A percentile compares a stretch with the other conserved stretches of the same genome.
Evolutionary conservation across 2,797 vertebrate genomes (phyloP).

Genomic region (Halcyon smyrnensis): DNA sequence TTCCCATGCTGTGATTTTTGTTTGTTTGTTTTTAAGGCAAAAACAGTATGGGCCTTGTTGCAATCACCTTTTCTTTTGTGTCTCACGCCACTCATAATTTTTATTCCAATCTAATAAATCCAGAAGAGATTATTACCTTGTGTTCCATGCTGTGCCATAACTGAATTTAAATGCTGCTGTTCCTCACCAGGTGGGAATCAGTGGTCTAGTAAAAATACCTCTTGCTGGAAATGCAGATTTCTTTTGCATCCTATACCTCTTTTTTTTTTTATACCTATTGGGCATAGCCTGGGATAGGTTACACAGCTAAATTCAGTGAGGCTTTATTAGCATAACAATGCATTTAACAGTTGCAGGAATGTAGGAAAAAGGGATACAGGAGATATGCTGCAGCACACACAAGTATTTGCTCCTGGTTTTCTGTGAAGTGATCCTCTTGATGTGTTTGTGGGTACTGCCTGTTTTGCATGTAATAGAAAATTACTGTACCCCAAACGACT

Average conservation of each 20-base stretch:
- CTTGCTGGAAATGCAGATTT: background rate
- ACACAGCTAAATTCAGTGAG: background rate
- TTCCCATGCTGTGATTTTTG: background rate
- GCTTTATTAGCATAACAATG: background rate
- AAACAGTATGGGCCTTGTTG: background rate
- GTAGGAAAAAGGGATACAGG: background rate
- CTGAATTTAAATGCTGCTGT: background rate
- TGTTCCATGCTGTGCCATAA: background rate
- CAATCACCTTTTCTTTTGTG: background rate
- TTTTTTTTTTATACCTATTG: background rate
- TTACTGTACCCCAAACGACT: background rate
- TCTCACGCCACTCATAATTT: background rate
- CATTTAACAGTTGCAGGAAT: background rate
- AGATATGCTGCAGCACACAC: background rate
- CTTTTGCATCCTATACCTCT: background rate
- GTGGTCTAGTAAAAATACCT: background rate
- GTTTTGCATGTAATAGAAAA: background rate
- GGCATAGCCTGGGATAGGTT: background rate
- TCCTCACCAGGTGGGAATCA: background rate
- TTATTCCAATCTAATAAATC: conserved; percentile 12
- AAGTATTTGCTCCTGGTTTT: background rate
- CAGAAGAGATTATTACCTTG: conserved; percentile 9
- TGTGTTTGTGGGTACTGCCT: background rate
- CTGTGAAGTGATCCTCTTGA: background rate
- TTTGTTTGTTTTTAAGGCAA: background rate